Evolutionary conservation across 2,797 vertebrate species (phyloP), one percentile per base, ranked within the genome.

Genomic region (Diplodus sargus): DNA sequence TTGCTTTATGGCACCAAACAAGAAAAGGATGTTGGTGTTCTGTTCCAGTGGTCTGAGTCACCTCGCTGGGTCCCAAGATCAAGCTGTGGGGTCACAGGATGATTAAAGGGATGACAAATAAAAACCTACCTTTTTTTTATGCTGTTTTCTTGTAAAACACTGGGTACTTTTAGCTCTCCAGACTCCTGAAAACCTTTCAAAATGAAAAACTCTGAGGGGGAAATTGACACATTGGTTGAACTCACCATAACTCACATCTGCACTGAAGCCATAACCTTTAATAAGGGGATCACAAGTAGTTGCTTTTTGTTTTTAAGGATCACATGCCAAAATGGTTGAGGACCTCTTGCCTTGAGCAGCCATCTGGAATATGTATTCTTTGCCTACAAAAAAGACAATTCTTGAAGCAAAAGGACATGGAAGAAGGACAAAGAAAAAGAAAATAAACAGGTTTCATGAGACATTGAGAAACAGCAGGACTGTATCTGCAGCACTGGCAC

Each of bases 381-480:
- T 61, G 14, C 16, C 30, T 74, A 34, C 1, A 47, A n/a, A 54
- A 65, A 62, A 74, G 7, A 51, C 13, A 70, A 30, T 3, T 13
- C 43, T 17, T 16, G 6, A 17, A 47, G 45, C 4, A 28, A 34
- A 48, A 42, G 4, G 45, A 53, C 65, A 25, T 30, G 56, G 23
- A 73, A 66, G 64, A 64, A 16, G 17, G 39, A 49, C 5, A 51
- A 75, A 25, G 51, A 56, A 52, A 62, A 80, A 56, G 9, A 47
- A 45, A 15, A 39, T 39, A 39, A 58, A 60, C 39, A 12, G 15
- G 11, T 49, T 74, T 78, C 23, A 60, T 20, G 22, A 83, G 28
- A 74, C 53, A 62, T 54, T 65, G 39, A 10, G 39, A 39, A 83
- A 90, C 42, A 48, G 53, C 4, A 34, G 60, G 47, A 16, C 16